These are phyloP conservation scores for Autographa gamma DNA, from an alignment of 2,888 invertebrate genomes.

Conservation along the genomic window DNA sequence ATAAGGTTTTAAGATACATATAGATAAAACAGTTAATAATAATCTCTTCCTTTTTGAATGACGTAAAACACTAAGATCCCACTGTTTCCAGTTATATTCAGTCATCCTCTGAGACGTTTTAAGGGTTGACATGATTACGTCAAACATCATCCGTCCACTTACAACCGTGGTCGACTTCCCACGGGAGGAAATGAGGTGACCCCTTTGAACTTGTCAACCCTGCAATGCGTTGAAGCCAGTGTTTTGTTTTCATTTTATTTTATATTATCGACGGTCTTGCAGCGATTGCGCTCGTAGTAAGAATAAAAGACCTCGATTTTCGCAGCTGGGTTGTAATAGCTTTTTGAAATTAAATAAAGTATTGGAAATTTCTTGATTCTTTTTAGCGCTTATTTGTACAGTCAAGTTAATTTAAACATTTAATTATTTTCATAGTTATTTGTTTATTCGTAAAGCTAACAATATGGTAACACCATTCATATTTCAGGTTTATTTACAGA, in stretches of 20 bases:
- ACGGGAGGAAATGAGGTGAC: neutral
- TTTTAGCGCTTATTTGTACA: neutral
- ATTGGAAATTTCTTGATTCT: neutral
- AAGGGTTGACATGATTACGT: slow-evolving; percentile 5
- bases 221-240: neutral
- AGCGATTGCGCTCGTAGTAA: neutral
- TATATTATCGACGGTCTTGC: neutral
- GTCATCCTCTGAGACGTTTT: neutral
- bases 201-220: neutral
- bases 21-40: neutral
- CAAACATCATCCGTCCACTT: slow-evolving; percentile 4
- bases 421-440: too few relatives aligned
- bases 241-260: neutral
- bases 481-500: neutral
- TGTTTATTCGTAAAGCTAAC: too few relatives aligned
- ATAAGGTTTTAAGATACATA: too few relatives aligned
- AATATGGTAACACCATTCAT: neutral
- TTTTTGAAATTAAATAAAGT: neutral
- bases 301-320: neutral
- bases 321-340: neutral
- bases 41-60: too few relatives aligned
- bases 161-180: neutral
- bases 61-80: neutral
- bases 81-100: neutral
- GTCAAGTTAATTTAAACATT: neutral